Percentiles rank a stretch among this genome's conserved stretches.
Conservation (phyloP, 2,797 vertebrate genomes). For the Poeciliopsis infans region DNA sequence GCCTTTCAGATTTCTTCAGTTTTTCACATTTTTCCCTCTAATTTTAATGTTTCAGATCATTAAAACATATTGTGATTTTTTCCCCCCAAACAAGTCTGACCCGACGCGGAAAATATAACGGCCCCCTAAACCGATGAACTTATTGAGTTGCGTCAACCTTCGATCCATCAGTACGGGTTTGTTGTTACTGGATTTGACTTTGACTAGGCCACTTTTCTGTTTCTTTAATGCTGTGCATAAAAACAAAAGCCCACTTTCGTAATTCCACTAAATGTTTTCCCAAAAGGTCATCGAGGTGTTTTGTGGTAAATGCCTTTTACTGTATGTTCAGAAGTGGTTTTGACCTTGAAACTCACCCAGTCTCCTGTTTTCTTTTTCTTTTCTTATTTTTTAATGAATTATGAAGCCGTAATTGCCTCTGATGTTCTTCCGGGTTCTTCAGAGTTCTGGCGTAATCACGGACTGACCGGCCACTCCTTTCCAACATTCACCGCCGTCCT, state of each 20-base stretch:
- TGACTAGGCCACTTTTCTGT: background rate
- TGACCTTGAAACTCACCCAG: background rate
- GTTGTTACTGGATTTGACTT: background rate
- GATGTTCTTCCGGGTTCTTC: background rate
- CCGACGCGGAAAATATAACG: background rate
- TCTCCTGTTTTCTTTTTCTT: too few species aligned
- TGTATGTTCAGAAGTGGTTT: background rate
- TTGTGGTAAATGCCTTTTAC: background rate
- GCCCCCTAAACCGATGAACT: background rate
- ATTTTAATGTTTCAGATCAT: background rate
- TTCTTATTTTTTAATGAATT: background rate
- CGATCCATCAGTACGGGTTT: background rate
- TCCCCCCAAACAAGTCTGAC: background rate
- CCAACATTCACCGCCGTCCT: background rate
- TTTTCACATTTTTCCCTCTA: background rate
- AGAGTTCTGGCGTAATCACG: background rate
- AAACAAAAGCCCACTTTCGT: background rate
- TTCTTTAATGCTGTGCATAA: background rate
- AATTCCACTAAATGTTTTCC: background rate
- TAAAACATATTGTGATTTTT: background rate
- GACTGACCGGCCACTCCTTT: background rate
- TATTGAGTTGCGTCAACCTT: background rate
- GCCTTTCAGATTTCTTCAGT: background rate
- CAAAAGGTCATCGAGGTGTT: background rate
- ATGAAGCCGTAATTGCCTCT: background rate